Percentiles rank a stretch among this genome's conserved stretches.
Evolutionary conservation across 2,797 vertebrate genomes (phyloP).

Genomic region (Diplodus puntazzo): DNA sequence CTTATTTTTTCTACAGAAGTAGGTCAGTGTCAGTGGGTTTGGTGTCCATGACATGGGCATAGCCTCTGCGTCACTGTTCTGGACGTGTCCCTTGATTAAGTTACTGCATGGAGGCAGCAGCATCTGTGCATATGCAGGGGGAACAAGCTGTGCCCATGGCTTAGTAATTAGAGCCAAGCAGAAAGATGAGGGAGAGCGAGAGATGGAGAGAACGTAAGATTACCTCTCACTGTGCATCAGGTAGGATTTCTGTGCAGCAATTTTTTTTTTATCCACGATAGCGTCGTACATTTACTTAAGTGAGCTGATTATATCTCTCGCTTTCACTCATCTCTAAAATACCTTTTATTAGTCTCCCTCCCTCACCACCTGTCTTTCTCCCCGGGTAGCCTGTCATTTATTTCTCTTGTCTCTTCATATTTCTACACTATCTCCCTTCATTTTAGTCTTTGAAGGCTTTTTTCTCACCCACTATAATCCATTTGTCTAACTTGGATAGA

Average conservation of each 20-base stretch:
- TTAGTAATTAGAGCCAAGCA: constrained; percentile 78
- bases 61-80: constrained; percentile 70
- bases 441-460: constrained; percentile 61
- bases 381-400: constrained; percentile 34
- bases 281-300: constrained; percentile 76
- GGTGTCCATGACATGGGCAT: constrained; percentile 61
- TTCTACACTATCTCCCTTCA: constrained; percentile 42
- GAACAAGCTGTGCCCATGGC: constrained; percentile 82
- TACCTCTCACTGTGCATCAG: constrained; percentile 68
- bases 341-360: constrained; percentile 65
- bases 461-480: constrained; percentile 63
- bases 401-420: constrained; percentile 50
- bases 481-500: constrained; percentile 72
- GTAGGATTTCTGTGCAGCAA: constrained; percentile 72
- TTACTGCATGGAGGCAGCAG: constrained; percentile 72
- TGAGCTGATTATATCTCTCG: constrained; percentile 67
- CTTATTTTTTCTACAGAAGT: constrained; percentile 47
- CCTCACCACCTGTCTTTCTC: constrained; percentile 46
- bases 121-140: constrained; percentile 68
- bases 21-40: constrained; percentile 61
- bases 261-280: constrained; percentile 68
- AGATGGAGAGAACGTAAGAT: constrained; percentile 50
- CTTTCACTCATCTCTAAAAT: constrained; percentile 69
- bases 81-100: constrained; percentile 79
- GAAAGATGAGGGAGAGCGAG: constrained; percentile 58